phyloP scores from a whole-genome alignment of 2,797 vertebrate genomes.

The Dallia pectoralis region DNA sequence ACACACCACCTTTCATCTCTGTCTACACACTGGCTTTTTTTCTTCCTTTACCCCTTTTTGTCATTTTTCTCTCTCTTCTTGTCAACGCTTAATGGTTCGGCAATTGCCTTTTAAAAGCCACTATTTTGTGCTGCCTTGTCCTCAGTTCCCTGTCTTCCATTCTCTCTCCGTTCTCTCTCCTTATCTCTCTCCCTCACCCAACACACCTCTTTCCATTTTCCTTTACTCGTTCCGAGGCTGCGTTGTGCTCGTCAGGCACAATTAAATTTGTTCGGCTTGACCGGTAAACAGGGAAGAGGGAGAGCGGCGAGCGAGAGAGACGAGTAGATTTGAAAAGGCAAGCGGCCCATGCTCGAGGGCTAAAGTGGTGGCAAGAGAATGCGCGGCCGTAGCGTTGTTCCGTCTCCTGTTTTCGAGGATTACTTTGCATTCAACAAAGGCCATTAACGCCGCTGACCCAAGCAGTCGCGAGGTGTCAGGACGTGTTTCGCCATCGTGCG shows the following conservation, averaged over 20 bases:
- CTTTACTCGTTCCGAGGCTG: constrained; percentile 40
- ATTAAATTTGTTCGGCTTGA: constrained; percentile 62
- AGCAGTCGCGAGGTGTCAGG: constrained; percentile 58
- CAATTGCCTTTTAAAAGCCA: constrained; percentile 67
- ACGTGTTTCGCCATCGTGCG: constrained; percentile 57
- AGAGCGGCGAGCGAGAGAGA: constrained; percentile 20
- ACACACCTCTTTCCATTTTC: constrained; percentile 26
- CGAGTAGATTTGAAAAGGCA: constrained; percentile 38
- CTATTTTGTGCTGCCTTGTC: constrained; percentile 48
- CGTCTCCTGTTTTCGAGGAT: constrained; percentile 9
- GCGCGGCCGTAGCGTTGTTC: neutral
- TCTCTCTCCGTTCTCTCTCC: neutral
- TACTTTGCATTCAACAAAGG: constrained; percentile 45
- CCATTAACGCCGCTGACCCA: constrained; percentile 65
- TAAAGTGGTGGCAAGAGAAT: constrained; percentile 17
- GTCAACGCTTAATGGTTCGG: constrained; percentile 62
- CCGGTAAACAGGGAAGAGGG: constrained; percentile 48
- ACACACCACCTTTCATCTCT: constrained; percentile 48
- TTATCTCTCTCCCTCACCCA: constrained; percentile 7
- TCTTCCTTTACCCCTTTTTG: constrained; percentile 29
- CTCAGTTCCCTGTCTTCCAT: neutral
- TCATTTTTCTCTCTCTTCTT: constrained; percentile 20
- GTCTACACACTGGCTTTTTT: constrained; percentile 32
- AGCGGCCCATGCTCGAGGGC: neutral
- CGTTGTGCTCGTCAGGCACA: constrained; percentile 55